Base-by-base conservation (phyloP, 2,113 vertebrate genomes). In the Cercopithecus mona region DNA sequence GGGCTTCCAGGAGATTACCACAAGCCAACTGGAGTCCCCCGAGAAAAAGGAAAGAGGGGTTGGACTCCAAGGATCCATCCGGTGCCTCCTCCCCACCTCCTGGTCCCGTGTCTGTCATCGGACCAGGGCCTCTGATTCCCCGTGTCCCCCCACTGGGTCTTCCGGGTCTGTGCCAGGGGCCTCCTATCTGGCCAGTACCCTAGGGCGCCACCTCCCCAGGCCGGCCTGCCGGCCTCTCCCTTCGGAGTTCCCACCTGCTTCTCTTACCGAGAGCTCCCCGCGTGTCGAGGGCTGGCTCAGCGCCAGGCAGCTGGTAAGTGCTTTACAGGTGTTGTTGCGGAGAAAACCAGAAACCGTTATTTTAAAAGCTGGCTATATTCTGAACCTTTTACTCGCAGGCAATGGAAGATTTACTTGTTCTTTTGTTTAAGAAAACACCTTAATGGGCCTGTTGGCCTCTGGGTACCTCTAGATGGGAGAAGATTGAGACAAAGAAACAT, bases 381-480 rank as follows among this genome's bases (percentile, higher is more conserved):
- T 6, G 55, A 91, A 61, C 5, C 79, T 88, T 90, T 89, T n/a
- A 64, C 96, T 90, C 40, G 0, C 11, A 10, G 85, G 72, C 40
- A 0, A 20, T 17, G 73, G 35, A 85, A 97, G 94, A 95, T 96
- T 95, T 94, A 93, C 83, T 76, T 0, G 0, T 82, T 72, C 89
- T 90, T 88, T 95, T 95, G 89, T 96, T 93, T 89, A 94, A 89
- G 83, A 94, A 95, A 97, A 91, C 82, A 90, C 82, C 81, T 79
- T 93, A 96, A 90, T 78, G 84, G 96, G 80, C 79, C 89, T 66
- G 9, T 38, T 79, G 93, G 97, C 94, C 89, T 72, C 59, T 57
- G 81, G 88, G 70, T 70, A 17, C 5, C 0, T n/a, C 32, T 57
- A 38, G 70, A 38, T 2, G 73, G 45, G n/a, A 70, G 64, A 93